These are phyloP conservation scores for Neoniphon sammara DNA, from an alignment of 2,797 vertebrate species.

Conservation along the genomic window DNA sequence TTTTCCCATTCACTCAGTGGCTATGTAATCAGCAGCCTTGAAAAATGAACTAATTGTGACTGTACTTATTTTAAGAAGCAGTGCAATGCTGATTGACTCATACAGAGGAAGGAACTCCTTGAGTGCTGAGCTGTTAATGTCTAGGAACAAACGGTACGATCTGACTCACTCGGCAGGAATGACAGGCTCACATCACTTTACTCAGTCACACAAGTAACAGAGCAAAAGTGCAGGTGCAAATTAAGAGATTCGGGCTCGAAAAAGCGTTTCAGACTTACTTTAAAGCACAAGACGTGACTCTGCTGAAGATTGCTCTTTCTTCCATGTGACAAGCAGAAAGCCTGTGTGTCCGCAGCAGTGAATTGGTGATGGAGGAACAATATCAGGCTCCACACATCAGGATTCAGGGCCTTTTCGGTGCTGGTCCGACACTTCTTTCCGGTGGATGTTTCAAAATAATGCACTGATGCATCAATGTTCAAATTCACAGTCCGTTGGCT, in stretches of 20 bases:
- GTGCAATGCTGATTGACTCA: constrained; percentile 40
- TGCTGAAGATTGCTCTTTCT: neutral
- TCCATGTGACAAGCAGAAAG: neutral
- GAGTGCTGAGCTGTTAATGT: constrained; percentile 25
- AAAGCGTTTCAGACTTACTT: neutral
- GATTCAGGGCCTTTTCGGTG: neutral
- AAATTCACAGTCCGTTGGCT: constrained; percentile 48
- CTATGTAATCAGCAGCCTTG: constrained; percentile 32
- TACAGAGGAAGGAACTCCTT: constrained; percentile 21
- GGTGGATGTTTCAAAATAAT: constrained; percentile 43
- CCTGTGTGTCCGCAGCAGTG: constrained; percentile 4
- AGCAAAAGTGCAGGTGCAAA: neutral
- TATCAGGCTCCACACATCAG: neutral
- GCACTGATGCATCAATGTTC: constrained; percentile 48
- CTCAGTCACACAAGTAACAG: neutral
- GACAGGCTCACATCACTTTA: neutral
- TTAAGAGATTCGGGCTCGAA: neutral
- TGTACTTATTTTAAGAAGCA: constrained; percentile 42
- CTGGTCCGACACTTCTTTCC: constrained; percentile 17
- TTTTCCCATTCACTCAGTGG: constrained; percentile 36
- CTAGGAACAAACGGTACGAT: constrained; percentile 3
- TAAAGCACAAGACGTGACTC: too few relatives aligned
- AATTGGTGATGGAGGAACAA: neutral
- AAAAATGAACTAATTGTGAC: constrained; percentile 27
- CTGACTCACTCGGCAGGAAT: constrained; percentile 18